A percentile compares a stretch with the other conserved stretches of the same genome.
phyloP scores from a whole-genome alignment of 2,113 vertebrate genomes.

The Eidolon helvum region DNA sequence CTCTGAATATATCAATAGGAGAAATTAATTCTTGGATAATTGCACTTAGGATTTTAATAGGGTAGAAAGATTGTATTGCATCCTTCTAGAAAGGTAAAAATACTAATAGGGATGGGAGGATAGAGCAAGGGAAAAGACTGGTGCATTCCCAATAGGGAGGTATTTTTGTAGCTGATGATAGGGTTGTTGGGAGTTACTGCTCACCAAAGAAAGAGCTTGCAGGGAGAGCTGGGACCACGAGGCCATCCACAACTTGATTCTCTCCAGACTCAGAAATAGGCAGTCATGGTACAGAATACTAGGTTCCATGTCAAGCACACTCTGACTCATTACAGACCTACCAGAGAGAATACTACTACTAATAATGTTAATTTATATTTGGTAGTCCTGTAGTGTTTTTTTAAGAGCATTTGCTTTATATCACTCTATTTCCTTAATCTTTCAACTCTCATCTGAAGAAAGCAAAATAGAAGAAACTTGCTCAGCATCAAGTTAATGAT shows the following conservation, averaged over 20 bases:
- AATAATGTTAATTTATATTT: background rate
- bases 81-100: background rate
- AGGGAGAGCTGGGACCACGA: background rate
- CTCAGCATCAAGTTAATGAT: background rate
- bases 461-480: background rate
- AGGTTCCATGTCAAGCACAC: background rate
- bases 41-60: background rate
- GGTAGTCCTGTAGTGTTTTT: background rate
- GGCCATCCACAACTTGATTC: background rate
- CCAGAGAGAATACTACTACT: background rate
- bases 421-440: background rate
- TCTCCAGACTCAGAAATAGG: background rate
- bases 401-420: background rate
- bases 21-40: background rate
- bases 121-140: background rate
- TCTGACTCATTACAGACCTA: background rate
- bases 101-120: background rate
- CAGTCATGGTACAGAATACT: background rate
- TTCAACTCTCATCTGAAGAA: background rate
- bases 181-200: background rate
- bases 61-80: background rate
- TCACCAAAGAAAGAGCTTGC: background rate
- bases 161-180: background rate
- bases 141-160: rapidly evolving
- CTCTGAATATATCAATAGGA: background rate